Base-by-base conservation (phyloP, 2,113 vertebrate species). In the Leptobrachium ailaonicum region DNA sequence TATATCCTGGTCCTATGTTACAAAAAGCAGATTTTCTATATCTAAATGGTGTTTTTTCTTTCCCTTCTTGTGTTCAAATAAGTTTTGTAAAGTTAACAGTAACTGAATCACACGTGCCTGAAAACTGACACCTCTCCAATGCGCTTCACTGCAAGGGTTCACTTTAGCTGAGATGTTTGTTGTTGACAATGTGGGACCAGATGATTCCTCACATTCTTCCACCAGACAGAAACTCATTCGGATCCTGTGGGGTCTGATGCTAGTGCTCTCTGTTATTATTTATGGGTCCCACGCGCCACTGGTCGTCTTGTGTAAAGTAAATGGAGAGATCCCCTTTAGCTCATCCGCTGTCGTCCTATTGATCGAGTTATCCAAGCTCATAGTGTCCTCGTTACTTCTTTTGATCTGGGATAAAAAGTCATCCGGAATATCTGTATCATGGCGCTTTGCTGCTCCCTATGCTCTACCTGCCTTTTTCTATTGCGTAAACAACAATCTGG, bases 401-500 rank as follows among this genome's bases (percentile, higher is more conserved):
- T 84, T 94, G 41, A 82, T 85, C 0, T 85, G 77, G 20, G 80
- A 85, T 0, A 3, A 78, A n/a, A 70, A 83, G 0, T 53, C 84
- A 13, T 68, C 77, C 44, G 12, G 0, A 0, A 14, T n/a, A 0
- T 2, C 87, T 0, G 66, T 85, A 0, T 85, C 88, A 0, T 90
- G 91, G 83, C 73, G 2, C 1, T 86, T 92, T 0, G 87, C 90
- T 6, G 82, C 45, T 0, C 95, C 96, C 1, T 98, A 97, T 0
- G 93, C 94, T 0, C 82, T 96, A 1, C 96, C 97, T 0, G 96
- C 96, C 1, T 40, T 95, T 54, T 94, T 99, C 3, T 98, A 99
- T 0, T 93, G 96, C 0, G 89, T 94, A 73, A 98, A 96, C 92
- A 98, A 99, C 90, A 98, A 99, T 89, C 86, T 98, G 80, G 96